phyloP scores from a whole-genome alignment of 1,140 invertebrate species.

The Zaprionus vittiger region DNA sequence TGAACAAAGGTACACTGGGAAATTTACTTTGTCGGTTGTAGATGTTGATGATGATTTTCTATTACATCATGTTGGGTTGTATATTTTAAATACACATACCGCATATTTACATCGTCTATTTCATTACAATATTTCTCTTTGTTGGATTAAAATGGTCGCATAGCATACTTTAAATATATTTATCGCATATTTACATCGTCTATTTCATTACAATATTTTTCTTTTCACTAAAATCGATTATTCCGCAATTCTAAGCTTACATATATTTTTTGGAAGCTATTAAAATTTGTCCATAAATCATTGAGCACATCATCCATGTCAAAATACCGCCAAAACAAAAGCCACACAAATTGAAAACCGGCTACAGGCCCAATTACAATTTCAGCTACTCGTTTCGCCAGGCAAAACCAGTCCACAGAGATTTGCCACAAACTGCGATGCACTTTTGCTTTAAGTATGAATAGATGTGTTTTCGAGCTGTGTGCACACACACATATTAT shows the following conservation, averaged over 20 bases:
- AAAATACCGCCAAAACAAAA: conserved; percentile 1
- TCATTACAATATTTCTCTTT: background rate
- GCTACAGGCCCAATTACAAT: conserved; percentile 5
- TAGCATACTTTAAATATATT: no score
- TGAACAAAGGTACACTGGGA: background rate
- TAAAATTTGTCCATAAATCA: background rate
- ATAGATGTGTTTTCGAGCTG: background rate
- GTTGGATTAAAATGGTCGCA: no score
- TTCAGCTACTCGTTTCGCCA: background rate
- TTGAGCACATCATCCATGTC: background rate
- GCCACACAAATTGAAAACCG: conserved; percentile 8
- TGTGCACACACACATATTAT: background rate
- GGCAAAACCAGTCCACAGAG: conserved; percentile 1
- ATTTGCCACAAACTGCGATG: conserved; percentile 54
- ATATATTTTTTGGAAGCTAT: background rate
- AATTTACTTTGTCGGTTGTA: no score
- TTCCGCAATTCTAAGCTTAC: background rate
- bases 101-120: background rate
- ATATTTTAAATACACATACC: no score
- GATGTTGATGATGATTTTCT: no score
- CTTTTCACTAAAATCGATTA: background rate
- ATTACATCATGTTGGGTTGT: no score
- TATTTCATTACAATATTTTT: background rate
- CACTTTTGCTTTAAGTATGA: conserved; percentile 36
- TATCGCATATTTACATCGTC: background rate